Evolutionary conservation across 2,888 invertebrate genomes (phyloP).

Genomic region (Polymixis flavicincta): DNA sequence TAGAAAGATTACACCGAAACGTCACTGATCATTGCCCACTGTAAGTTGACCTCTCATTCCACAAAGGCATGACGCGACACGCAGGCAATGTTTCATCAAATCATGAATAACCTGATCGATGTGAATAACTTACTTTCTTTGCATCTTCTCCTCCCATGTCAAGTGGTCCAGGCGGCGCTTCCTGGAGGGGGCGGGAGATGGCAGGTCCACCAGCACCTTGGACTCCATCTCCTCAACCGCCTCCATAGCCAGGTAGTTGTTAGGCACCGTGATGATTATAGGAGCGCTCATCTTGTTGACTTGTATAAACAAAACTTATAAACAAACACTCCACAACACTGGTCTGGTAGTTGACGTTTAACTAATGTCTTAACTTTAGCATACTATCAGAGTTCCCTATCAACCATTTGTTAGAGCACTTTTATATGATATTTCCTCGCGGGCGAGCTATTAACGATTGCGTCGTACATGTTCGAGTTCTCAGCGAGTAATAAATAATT

Average conservation of each 20-base stretch:
- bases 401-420: slow-evolving; percentile 76
- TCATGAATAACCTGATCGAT: too few relatives aligned
- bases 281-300: slow-evolving; percentile 86
- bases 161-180: slow-evolving; percentile 96
- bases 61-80: slow-evolving; percentile 69
- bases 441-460: slow-evolving; percentile 77
- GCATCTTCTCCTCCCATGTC: slow-evolving; percentile 96
- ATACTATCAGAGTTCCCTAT: slow-evolving; percentile 75
- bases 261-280: slow-evolving; percentile 89
- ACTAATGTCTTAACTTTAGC: slow-evolving; percentile 76
- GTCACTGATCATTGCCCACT: slow-evolving; percentile 43
- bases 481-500: slow-evolving; percentile 76
- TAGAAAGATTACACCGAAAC: slow-evolving; percentile 33
- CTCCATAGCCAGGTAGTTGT: slow-evolving; percentile 84
- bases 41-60: slow-evolving; percentile 53
- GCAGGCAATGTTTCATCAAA: slow-evolving; percentile 70
- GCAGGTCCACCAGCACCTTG: slow-evolving; percentile 78
- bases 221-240: slow-evolving; percentile 78
- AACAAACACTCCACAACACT: slow-evolving; percentile 75
- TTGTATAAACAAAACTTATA: slow-evolving; percentile 72
- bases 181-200: slow-evolving; percentile 81
- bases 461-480: slow-evolving; percentile 85
- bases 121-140: slow-evolving; percentile 94
- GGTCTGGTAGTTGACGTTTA: slow-evolving; percentile 67
- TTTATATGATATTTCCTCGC: slow-evolving; percentile 78